Conservation (phyloP, 2,113 vertebrate species). For the Prunella fulvescens region DNA sequence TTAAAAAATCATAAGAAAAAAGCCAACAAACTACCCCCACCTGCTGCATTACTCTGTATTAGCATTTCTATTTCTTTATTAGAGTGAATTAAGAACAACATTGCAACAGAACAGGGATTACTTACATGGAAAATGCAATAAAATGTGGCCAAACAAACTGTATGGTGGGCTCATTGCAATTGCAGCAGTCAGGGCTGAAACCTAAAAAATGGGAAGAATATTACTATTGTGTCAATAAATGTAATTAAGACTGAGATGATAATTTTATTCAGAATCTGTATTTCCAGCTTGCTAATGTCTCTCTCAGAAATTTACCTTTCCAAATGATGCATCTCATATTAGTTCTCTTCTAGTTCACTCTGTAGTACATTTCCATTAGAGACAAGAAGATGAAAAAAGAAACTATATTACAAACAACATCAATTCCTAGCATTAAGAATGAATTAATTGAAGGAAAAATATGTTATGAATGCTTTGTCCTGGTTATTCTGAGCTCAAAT, state of each 20-base stretch:
- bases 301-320: slow-evolving; percentile 37
- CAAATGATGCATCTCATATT: neutral
- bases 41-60: neutral
- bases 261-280: neutral
- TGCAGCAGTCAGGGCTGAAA: neutral
- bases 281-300: neutral
- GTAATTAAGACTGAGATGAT: neutral
- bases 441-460: slow-evolving; percentile 13
- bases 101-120: neutral
- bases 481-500: neutral
- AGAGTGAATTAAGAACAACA: neutral
- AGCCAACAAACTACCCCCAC: neutral
- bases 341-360: neutral
- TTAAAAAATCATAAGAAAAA: neutral
- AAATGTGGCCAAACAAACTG: neutral
- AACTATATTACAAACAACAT: neutral
- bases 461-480: neutral
- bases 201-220: neutral
- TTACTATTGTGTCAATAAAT: neutral
- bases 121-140: neutral
- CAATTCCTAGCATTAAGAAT: neutral
- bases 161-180: neutral
- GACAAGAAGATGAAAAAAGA: neutral
- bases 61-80: neutral
- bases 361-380: slow-evolving; percentile 2